Evolutionary conservation across 1,140 invertebrate species (phyloP).

Genomic region (Meloidogyne floridensis): DNA sequence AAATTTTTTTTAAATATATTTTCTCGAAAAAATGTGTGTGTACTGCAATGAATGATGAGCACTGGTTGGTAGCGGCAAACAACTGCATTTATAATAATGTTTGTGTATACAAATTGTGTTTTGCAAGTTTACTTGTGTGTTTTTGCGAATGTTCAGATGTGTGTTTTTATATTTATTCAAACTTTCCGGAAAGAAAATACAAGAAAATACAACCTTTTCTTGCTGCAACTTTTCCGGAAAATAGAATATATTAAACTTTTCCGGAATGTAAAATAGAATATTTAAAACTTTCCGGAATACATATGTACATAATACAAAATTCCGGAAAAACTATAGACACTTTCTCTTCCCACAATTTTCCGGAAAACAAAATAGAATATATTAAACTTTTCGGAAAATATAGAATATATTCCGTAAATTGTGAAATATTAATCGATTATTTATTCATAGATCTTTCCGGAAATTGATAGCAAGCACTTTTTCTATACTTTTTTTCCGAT

Average conservation of each 20-base stretch:
- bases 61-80: conserved; percentile 2
- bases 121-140: conserved; percentile 9
- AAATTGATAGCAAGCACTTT: no score
- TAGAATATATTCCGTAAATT: background rate
- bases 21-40: background rate
- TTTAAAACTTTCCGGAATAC: background rate
- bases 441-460: no score
- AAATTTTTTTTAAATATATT: conserved; percentile 1
- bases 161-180: background rate
- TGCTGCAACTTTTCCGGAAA: background rate
- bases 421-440: background rate
- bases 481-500: no score
- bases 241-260: background rate
- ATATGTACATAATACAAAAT: no score
- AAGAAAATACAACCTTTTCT: background rate
- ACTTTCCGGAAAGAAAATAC: background rate
- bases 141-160: background rate
- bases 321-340: no score
- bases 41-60: conserved; percentile 4
- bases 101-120: conserved; percentile 3
- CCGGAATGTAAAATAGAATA: background rate
- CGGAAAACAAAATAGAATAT: background rate
- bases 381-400: background rate
- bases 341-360: background rate
- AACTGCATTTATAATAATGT: background rate